A percentile compares a stretch with the other conserved stretches of the same genome.
These are phyloP conservation scores for Hypercompe scribonia DNA, from an alignment of 2,888 invertebrate species.

Conservation along the genomic window DNA sequence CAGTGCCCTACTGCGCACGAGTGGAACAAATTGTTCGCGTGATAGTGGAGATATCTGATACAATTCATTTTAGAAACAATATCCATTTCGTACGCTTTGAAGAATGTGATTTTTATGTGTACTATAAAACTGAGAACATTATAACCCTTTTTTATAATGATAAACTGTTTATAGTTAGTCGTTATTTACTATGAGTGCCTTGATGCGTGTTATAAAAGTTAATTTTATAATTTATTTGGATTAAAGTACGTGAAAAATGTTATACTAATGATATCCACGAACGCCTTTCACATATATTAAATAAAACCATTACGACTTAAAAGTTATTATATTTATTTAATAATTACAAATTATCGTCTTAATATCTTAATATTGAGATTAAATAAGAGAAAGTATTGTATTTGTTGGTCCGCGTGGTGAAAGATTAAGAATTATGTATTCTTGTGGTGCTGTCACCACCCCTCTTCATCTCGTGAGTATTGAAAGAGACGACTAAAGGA, in stretches of 20 bases:
- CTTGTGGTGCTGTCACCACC: too few relatives aligned
- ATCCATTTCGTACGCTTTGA: slow-evolving; percentile 44
- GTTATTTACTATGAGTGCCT: slow-evolving; percentile 1
- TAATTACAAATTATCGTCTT: neutral
- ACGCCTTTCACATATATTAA: neutral
- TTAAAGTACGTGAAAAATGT: neutral
- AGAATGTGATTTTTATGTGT: slow-evolving; percentile 46
- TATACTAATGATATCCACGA: neutral
- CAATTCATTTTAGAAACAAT: slow-evolving; percentile 70
- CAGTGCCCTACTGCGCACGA: slow-evolving; percentile 79
- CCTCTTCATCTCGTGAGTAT: too few relatives aligned
- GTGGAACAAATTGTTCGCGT: slow-evolving; percentile 81
- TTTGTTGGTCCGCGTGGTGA: neutral
- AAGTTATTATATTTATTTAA: neutral
- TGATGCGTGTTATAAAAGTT: neutral
- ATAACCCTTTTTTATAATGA: slow-evolving; percentile 26
- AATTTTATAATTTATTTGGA: neutral
- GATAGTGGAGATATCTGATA: slow-evolving; percentile 65
- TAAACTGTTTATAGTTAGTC: slow-evolving; percentile 28
- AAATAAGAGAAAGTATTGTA: neutral
- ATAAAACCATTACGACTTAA: neutral
- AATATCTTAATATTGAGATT: neutral
- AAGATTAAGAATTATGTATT: too few relatives aligned
- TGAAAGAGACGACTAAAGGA: slow-evolving; percentile 34
- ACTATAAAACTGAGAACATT: slow-evolving; percentile 25